Percentiles rank a stretch among this genome's conserved stretches.
Conservation (phyloP, 53 echinoderm and acorn worm species). For the Actinopyga echinites region DNA sequence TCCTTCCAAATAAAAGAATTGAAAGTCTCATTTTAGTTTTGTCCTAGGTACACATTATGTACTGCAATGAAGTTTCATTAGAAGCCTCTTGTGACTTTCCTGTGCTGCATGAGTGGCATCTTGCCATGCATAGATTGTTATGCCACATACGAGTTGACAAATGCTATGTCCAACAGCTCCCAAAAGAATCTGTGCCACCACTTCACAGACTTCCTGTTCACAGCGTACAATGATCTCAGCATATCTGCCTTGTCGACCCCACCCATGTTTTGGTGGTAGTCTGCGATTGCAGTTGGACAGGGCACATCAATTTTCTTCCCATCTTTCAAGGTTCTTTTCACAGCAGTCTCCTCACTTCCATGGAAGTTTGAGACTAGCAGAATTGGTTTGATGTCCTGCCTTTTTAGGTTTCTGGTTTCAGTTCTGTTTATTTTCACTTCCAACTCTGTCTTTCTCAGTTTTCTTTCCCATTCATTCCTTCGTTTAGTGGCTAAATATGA, state of each 20-base stretch:
- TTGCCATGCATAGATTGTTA: slow-evolving; percentile 6
- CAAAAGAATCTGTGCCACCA: slow-evolving; percentile 41
- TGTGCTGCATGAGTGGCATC: neutral
- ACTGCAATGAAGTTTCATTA: too few species aligned
- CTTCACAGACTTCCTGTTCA: slow-evolving; percentile 39
- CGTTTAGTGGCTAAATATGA: too few species aligned
- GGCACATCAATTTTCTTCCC: slow-evolving; percentile 44
- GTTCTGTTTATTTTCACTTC: too few species aligned
- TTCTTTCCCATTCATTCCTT: too few species aligned
- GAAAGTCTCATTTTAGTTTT: too few species aligned
- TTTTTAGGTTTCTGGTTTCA: too few species aligned
- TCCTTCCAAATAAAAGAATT: too few species aligned
- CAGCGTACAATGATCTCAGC: slow-evolving; percentile 19
- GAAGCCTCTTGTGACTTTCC: too few species aligned
- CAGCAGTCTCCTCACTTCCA: slow-evolving; percentile 5
- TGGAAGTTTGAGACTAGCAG: too few species aligned
- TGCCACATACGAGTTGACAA: slow-evolving; percentile 15
- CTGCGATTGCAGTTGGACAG: slow-evolving; percentile 32
- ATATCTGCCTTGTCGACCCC: slow-evolving; percentile 49
- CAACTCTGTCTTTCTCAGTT: too few species aligned
- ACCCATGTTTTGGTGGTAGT: slow-evolving; percentile 43
- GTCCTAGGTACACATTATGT: too few species aligned
- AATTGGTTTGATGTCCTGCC: too few species aligned
- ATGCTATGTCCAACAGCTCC: slow-evolving; percentile 18
- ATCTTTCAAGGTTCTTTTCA: slow-evolving; percentile 19